Evolutionary conservation across 2,888 invertebrate genomes (phyloP), one percentile per base, ranked within the genome.

Genomic region (Euplexia lucipara): DNA sequence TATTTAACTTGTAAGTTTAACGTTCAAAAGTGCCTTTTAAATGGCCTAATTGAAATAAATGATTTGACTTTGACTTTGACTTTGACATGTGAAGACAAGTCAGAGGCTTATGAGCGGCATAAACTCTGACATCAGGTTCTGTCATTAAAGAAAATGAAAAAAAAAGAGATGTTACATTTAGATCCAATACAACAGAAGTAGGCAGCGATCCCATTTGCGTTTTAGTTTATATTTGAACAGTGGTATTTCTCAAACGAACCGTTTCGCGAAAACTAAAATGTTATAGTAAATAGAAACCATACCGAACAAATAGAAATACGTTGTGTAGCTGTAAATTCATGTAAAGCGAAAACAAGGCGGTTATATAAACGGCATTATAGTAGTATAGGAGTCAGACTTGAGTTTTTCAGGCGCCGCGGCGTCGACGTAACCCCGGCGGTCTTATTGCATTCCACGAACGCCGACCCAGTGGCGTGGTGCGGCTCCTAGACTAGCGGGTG

Each of bases 401-500:
- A 79, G 82, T 81, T 83, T 78, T 83, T 81, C 82, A 81, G 73
- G 70, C 74, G 57, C 56, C 75, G 70, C 74, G 57, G 56, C 75
- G 73, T 48, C 73, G 71, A 56, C 83, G 77, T 79, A 83, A 83
- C 81, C n/a, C 82, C 82, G 44, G 54, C 70, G 63, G 74, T 79
- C 82, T 83, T 83, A 83, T 83, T 83, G 83, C 83, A 83, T 83
- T 83, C 83, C 84, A 66, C 54, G 66, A 66, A 64, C 59, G 79
- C 70, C 74, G 78, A 79, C 81, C 83, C 77, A 77, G 73, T 67
- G 66, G 74, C 68, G 70, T 65, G 57, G 51, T 64, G 57, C 10
- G 81, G 77, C 72, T 51, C 14, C 6, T 26, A 62, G 14, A 53
- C 48, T 16, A 44, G 71, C 62, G 63, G 20, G 1, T 3, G 4